Base-by-base conservation (phyloP, 2,888 invertebrate genomes). In the Incurvaria masculella region DNA sequence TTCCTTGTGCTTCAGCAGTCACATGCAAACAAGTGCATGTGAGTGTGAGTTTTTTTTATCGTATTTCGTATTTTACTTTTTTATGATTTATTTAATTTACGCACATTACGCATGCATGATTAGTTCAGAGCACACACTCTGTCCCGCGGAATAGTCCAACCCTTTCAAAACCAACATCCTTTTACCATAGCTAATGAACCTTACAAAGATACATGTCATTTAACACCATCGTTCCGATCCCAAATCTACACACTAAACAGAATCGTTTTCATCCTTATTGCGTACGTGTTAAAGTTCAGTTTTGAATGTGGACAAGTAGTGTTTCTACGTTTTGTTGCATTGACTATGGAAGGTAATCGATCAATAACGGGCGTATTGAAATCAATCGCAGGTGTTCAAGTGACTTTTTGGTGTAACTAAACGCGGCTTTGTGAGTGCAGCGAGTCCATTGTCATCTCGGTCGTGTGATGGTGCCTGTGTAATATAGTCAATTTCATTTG, bases 361-460 rank as follows among this genome's bases (percentile, higher is more conserved):
- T 71, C 66, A 67, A 65, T 67, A 65, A 69, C 65, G 62, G 62
- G 63, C 61, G 44, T 46, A 67, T 72, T 67, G 65, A 67, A 66
- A 62, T 62, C 60, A 66, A 69, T 71, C 65, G 72, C 76, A 78
- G 76, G 76, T 78, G 76, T 73, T 65, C 65, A 59, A 62, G 62
- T 75, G 76, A 76, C 64, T 68, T 33, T 33, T 33, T 33, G 33
- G 33, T 33, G 33, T 33, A 33, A 33, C 33, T 33, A 33, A 33
- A 33, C 33, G 33, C 33, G 14, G 33, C 33, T 33, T 33, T 33
- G 33, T 33, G 3, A 14, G 4, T 33, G 33, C 14, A 14, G 33
- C 14, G 6, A 3, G 8, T n/a, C 3, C 33, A 33, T 33, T 33
- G 33, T 33, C 33, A 14, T 14, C n/a, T 11, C 33, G 8, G 14